These are phyloP conservation scores for Pemphredon lugubris DNA, from an alignment of 2,888 invertebrate genomes.

Conservation along the genomic window DNA sequence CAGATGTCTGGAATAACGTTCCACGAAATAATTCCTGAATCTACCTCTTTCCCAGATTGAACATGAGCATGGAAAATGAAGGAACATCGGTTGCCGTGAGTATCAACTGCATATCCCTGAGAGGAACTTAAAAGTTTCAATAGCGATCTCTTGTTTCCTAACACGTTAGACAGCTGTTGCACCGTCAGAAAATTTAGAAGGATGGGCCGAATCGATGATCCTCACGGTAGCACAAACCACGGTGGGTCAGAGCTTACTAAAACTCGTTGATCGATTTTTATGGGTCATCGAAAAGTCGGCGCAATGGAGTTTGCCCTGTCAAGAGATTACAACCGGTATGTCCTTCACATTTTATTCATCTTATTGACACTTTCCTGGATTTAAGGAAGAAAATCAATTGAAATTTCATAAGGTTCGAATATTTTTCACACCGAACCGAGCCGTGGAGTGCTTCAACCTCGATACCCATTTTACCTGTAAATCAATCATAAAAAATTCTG, in stretches of 20 bases:
- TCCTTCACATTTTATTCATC: too few species aligned
- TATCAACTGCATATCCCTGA: neutral
- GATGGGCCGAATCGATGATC: conserved; percentile 53
- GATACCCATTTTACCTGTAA: too few species aligned
- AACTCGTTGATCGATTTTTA: conserved; percentile 81
- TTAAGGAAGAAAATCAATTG: too few species aligned
- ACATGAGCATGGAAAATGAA: conserved; percentile 32
- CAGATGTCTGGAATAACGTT: too few species aligned
- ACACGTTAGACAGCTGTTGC: conserved; percentile 10
- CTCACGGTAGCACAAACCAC: conserved; percentile 63
- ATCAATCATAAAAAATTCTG: neutral
- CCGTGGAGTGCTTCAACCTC: too few species aligned
- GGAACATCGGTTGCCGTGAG: conserved; percentile 17
- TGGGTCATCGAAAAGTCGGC: conserved; percentile 84
- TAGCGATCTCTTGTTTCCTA: neutral
- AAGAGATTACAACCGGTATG: conserved; percentile 52
- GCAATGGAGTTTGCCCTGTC: conserved; percentile 83
- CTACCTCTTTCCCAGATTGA: conserved; percentile 23
- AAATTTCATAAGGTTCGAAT: too few species aligned
- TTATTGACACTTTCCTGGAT: too few species aligned
- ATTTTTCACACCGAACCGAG: too few species aligned
- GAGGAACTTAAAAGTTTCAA: neutral
- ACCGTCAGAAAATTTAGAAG: conserved; percentile 6
- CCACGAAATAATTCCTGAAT: too few species aligned
- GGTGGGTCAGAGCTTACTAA: conserved; percentile 82